phyloP scores from a whole-genome alignment of 2,888 invertebrate genomes.

The Pachydiplax longipennis region DNA sequence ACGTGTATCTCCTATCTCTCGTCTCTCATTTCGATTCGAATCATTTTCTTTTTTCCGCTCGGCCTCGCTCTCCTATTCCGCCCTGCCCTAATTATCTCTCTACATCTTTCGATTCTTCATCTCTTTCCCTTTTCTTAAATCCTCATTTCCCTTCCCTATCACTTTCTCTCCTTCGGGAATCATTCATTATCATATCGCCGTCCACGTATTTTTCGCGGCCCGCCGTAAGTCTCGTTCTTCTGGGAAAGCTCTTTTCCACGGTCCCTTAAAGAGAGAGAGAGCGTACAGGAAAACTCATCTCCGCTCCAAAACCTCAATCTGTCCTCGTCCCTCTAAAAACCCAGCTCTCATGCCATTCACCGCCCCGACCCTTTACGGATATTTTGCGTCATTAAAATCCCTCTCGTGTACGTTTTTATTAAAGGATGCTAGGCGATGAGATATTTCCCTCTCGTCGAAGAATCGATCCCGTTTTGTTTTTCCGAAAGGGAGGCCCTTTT shows the following conservation, averaged over 20 bases:
- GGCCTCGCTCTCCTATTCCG: too few relatives aligned
- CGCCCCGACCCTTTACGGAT: background rate
- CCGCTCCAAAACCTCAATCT: constrained; percentile 10
- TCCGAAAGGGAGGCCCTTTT: too few relatives aligned
- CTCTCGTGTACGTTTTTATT: too few relatives aligned
- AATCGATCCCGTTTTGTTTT: too few relatives aligned
- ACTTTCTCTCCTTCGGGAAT: background rate
- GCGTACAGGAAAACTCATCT: constrained; percentile 13
- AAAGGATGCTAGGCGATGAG: too few relatives aligned
- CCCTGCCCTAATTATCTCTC: too few relatives aligned
- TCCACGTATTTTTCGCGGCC: background rate
- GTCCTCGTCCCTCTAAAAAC: background rate
- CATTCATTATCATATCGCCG: constrained; percentile 14
- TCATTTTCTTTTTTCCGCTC: background rate
- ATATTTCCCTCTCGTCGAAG: too few relatives aligned
- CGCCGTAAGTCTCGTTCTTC: background rate
- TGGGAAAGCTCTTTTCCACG: background rate
- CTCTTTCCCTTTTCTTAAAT: too few relatives aligned
- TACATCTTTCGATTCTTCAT: background rate
- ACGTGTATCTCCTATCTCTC: background rate
- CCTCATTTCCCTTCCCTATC: background rate
- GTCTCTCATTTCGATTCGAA: background rate
- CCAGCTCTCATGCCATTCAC: constrained; percentile 15
- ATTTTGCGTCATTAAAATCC: too few relatives aligned
- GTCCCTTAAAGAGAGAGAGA: background rate